Base-by-base conservation (phyloP, 2,113 vertebrate species). In the Recurvirostra avosetta region DNA sequence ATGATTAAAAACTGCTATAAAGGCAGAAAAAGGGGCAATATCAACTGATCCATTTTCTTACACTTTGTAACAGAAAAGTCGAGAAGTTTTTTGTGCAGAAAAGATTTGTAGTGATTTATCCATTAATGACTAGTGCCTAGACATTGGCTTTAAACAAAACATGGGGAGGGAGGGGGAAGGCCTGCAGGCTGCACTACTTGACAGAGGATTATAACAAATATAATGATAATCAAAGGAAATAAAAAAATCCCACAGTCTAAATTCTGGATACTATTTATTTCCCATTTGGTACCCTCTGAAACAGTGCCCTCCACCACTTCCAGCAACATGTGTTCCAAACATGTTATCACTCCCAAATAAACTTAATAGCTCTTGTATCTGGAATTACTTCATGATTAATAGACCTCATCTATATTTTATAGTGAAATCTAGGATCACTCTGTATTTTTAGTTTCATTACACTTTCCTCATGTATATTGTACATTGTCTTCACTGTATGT, bases 191-290 rank as follows among this genome's bases (percentile, higher is more conserved):
- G 20, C 5, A 18, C 2, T 32, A 32, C 14, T 50, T 83, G 29
- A 58, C 38, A 67, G 17, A 65, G 1, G 8, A 40, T 47, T 76
- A 34, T 26, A 61, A 59, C 11, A 67, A 61, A 19, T 53, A 25
- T 4, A 36, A 25, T 15, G 38, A 62, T 22, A 32, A 65, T 23
- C 36, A 36, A n/a, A 40, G 2, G 36, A 85, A 36, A 45, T 16
- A 36, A 16, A 29, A 40, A 27, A 56, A 2, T 0, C 18, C 4
- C 9, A 45, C 11, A 34, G 1, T 18, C 10, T 26, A 47, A 55
- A 21, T 84, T 47, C 9, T 65, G 8, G 2, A 8, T 84, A 26
- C 6, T 80, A 15, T 45, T 72, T 89, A 50, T 76, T 89, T 84
- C 36, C 10, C 6, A 17, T 65, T 77, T 84, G 20, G 4, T 61